Percentiles rank a stretch among this genome's conserved stretches.
These are phyloP conservation scores for Stegostoma tigrinum DNA, from an alignment of 2,113 vertebrate species.

Conservation along the genomic window DNA sequence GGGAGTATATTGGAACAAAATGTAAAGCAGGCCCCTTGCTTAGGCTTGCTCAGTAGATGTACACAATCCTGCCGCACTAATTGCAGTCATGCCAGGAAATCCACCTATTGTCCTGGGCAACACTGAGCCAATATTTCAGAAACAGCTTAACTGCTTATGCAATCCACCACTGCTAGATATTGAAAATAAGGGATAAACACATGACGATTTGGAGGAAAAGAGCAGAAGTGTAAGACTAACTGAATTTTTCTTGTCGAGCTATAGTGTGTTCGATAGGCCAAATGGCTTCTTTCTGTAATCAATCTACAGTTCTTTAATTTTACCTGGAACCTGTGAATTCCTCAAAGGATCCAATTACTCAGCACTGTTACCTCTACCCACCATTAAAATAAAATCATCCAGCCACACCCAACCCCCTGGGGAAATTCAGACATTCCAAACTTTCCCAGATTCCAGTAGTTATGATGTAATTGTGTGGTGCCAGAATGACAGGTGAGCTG, in stretches of 20 bases:
- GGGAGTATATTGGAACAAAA: not conserved
- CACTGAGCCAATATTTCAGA: not conserved
- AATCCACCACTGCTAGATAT: not conserved
- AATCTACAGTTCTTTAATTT: not conserved
- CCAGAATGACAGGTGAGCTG: not conserved
- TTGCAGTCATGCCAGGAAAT: not conserved
- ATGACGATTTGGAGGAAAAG: not conserved
- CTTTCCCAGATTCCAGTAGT: not conserved
- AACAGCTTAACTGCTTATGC: not conserved
- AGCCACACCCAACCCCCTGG: not conserved
- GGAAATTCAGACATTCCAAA: not conserved
- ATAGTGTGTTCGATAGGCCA: not conserved
- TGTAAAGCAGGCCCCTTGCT: not conserved
- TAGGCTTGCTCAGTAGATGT: not conserved
- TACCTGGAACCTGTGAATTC: not conserved
- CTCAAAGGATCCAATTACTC: not conserved
- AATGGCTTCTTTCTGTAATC: not conserved
- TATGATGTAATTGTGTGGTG: not conserved
- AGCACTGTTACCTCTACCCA: not conserved
- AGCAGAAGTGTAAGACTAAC: too few relatives aligned
- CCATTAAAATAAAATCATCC: not conserved
- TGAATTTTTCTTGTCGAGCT: not conserved
- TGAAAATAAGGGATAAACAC: not conserved
- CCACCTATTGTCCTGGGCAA: not conserved
- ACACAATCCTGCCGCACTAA: not conserved